phyloP scores from a whole-genome alignment of 2,113 vertebrate species.

The Euleptes europaea region DNA sequence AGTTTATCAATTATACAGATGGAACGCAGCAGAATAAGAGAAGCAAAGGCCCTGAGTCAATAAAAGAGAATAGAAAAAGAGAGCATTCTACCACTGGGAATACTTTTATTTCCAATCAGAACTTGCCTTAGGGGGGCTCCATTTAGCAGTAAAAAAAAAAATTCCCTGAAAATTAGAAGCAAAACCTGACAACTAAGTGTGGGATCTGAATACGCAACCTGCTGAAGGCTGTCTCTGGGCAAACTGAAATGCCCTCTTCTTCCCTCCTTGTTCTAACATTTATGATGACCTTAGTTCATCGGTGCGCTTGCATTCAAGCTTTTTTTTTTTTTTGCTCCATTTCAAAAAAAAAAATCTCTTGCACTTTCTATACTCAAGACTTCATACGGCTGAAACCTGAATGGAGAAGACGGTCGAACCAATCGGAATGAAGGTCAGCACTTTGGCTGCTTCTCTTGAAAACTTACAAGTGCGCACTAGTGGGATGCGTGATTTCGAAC shows the following conservation, averaged over 20 bases:
- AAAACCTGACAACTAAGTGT: neutral
- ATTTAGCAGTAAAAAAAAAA: neutral
- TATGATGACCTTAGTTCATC: neutral
- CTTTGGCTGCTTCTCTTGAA: neutral
- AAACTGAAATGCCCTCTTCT: neutral
- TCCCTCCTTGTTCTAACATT: neutral
- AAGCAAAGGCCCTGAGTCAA: neutral
- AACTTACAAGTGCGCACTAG: neutral
- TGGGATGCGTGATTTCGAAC: neutral
- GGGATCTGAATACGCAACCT: neutral
- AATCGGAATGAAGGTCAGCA: neutral
- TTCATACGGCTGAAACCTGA: neutral
- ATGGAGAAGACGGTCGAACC: neutral
- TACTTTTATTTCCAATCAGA: constrained; percentile 1
- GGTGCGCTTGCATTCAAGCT: neutral
- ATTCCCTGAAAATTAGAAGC: neutral
- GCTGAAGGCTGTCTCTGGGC: neutral
- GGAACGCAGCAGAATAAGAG: neutral
- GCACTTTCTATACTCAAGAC: neutral
- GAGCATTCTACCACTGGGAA: neutral
- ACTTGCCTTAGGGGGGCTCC: neutral
- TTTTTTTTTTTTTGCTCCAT: neutral
- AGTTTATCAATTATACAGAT: constrained; percentile 2
- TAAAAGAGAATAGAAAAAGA: constrained; percentile 6
- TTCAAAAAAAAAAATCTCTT: neutral